Conservation (phyloP, 2,888 invertebrate genomes). For the Chalcis sispes region DNA sequence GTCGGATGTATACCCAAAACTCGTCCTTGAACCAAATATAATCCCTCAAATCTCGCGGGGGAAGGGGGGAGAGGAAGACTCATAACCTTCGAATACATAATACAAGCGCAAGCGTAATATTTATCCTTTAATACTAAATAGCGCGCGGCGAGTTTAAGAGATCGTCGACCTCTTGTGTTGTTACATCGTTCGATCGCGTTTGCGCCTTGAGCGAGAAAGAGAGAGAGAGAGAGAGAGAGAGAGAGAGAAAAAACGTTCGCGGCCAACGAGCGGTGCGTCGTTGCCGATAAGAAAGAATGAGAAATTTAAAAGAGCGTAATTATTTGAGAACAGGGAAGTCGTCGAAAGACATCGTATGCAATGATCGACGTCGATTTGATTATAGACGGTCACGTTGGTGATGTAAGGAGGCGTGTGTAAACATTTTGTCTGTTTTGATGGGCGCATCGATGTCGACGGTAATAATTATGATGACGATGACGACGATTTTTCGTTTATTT, state of each 20-base stretch:
- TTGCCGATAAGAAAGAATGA: not conserved
- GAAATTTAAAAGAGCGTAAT: not conserved
- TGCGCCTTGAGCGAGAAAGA: no score
- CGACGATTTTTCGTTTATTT: not conserved
- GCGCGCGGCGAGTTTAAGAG: not conserved
- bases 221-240: no score
- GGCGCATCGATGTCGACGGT: no score
- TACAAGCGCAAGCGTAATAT: no score
- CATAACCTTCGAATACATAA: not conserved
- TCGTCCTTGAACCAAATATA: conserved; percentile 63
- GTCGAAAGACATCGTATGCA: no score
- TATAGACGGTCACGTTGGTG: no score
- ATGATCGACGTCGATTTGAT: no score
- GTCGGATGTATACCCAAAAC: no score
- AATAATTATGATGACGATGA: not conserved
- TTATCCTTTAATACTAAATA: not conserved
- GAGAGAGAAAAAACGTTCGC: no score
- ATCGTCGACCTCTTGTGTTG: conserved; percentile 35
- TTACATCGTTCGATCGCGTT: no score
- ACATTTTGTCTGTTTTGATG: conserved; percentile 14
- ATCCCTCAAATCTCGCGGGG: conserved; percentile 34
- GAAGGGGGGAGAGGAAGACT: conserved; percentile 2
- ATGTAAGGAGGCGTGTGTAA: conserved; percentile 16
- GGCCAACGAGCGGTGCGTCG: no score
- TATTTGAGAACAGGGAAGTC: not conserved